phyloP scores from a whole-genome alignment of 2,888 invertebrate genomes.

The Chalcis sispes region DNA sequence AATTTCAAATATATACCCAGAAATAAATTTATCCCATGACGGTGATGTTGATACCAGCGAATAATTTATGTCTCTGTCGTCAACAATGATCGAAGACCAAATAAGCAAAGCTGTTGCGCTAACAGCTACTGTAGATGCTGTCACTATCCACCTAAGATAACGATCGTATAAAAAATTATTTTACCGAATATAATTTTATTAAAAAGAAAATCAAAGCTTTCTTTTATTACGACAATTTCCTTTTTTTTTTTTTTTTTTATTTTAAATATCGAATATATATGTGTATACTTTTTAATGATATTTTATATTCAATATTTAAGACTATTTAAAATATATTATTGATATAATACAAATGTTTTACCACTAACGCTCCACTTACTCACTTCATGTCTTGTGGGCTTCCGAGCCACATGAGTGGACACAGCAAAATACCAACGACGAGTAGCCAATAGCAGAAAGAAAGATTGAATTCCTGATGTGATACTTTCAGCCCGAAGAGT shows the following conservation, averaged over 20 bases:
- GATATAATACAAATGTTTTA: too few relatives aligned
- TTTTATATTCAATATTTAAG: too few relatives aligned
- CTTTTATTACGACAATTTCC: not conserved
- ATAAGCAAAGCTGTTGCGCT: slow-evolving; percentile 81
- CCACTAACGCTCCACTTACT: slow-evolving; percentile 65
- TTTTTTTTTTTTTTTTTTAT: not conserved
- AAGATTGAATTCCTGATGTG: slow-evolving; percentile 81
- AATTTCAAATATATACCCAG: slow-evolving; percentile 64
- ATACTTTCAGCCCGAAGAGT: slow-evolving; percentile 85
- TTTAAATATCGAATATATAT: too few relatives aligned
- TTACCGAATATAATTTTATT: too few relatives aligned
- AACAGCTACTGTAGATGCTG: slow-evolving; percentile 82
- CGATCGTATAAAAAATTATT: not conserved
- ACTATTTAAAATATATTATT: too few relatives aligned
- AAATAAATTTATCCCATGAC: slow-evolving; percentile 74
- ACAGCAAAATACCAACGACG: slow-evolving; percentile 84
- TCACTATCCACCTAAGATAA: slow-evolving; percentile 79
- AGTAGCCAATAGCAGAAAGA: slow-evolving; percentile 91
- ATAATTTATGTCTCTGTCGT: slow-evolving; percentile 68
- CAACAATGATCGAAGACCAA: slow-evolving; percentile 80
- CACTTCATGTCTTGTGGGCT: slow-evolving; percentile 96
- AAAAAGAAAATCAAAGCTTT: not conserved
- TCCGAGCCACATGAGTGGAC: slow-evolving; percentile 91
- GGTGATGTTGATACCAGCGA: slow-evolving; percentile 73
- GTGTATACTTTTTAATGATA: too few relatives aligned